Base-by-base conservation (phyloP, 2,113 vertebrate genomes). In the Chaetodon auriga region DNA sequence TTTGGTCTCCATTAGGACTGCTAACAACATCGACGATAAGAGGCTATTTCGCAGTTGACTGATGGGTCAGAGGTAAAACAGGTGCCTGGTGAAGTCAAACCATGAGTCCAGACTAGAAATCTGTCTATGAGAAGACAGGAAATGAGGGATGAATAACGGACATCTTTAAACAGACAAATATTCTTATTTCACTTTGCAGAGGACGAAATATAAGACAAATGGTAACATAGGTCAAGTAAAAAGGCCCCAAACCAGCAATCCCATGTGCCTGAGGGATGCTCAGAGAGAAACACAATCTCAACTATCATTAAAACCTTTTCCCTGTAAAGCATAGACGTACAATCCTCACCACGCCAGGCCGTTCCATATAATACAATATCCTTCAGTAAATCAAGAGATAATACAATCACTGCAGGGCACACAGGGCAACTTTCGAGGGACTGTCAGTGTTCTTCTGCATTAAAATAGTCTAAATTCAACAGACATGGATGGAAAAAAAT, bases 191-290 rank as follows among this genome's bases (percentile, higher is more conserved):
- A 68, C 69, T 45, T 82, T 71, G 78, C 38, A 74, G 8, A 45
- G 21, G 49, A 63, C 30, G 84, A 58, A 85, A 84, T 83, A 45
- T 83, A 86, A 91, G 89, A 91, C 91, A 86, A 84, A 49, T 74
- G 78, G 86, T 76, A 68, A 87, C 23, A 76, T n/a, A 88, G 41
- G 54, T 84, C 83, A 82, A 90, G 75, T 88, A 84, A 84, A 84
- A 91, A 87, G 92, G 89, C 88, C 92, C 86, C 83, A 79, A 89
- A 86, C 68, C 63, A 87, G 89, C 88, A 84, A 91, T 85, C 90
- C 92, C 87, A 82, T 87, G 89, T 93, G 89, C 90, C 79, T 83
- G 78, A 90, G 87, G 91, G 86, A 92, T 87, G 88, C 92, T 87
- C 41, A 46, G 80, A 89, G 86, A 90, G 74, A 58, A 82, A 88